A percentile compares a stretch with the other conserved stretches of the same genome.
Conservation (phyloP, 1,140 invertebrate genomes). For the Linepithema humile region DNA sequence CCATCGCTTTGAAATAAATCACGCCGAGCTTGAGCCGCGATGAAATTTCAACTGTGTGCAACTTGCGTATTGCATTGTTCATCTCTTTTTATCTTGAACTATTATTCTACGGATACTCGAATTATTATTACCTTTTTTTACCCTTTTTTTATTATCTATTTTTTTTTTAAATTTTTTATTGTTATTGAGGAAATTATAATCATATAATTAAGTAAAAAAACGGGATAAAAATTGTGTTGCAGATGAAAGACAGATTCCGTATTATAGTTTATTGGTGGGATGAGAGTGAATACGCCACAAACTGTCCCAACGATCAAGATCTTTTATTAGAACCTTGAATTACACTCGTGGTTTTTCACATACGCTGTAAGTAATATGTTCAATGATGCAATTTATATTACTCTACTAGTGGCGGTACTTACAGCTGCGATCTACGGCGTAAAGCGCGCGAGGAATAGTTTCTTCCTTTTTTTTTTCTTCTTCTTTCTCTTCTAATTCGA, state of each 20-base stretch:
- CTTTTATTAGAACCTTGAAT: conserved; percentile 71
- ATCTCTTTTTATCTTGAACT: not conserved
- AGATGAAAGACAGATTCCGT: not conserved
- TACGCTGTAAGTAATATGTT: conserved; percentile 56
- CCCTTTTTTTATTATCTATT: not conserved
- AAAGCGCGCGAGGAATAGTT: conserved; percentile 60
- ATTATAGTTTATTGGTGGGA: not conserved
- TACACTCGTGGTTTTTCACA: conserved; percentile 63
- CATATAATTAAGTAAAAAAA: not conserved
- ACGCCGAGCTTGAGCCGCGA: not conserved
- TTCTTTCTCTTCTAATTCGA: not conserved
- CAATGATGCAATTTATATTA: conserved; percentile 57
- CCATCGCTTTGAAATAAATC: not conserved
- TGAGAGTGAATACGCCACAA: not conserved
- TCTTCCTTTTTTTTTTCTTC: not conserved
- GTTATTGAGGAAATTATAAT: not conserved
- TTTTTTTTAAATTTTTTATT: not conserved
- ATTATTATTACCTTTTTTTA: no score
- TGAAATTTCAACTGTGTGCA: not conserved
- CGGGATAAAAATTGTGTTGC: no score
- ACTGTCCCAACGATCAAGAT: conserved; percentile 59
- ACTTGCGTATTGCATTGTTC: no score
- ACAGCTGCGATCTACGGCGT: conserved; percentile 59
- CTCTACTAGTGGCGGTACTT: conserved; percentile 63
- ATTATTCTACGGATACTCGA: no score